phyloP scores from a whole-genome alignment of 2,797 vertebrate genomes.

The Notolabrus celidotus region DNA sequence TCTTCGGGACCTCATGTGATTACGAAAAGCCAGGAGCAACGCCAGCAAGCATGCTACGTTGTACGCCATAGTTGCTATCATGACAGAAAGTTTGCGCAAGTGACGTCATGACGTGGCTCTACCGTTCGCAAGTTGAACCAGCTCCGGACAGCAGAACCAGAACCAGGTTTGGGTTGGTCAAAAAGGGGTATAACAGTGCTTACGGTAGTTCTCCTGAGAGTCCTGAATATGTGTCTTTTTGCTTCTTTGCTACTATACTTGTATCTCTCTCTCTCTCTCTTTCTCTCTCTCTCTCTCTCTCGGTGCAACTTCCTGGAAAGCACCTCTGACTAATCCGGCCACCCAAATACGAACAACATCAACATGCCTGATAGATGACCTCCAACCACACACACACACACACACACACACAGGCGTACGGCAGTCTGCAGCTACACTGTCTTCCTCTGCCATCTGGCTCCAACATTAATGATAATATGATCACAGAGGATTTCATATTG shows the following conservation, averaged over 20 bases:
- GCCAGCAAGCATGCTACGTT: too few species aligned
- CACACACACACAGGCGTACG: conserved; percentile 4
- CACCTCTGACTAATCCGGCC: conserved; percentile 49
- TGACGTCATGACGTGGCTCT: too few species aligned
- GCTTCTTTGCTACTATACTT: not conserved
- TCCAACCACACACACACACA: conserved; percentile 16
- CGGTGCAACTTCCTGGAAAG: conserved; percentile 53
- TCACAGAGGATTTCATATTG: conserved; percentile 62
- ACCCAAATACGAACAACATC: conserved; percentile 47
- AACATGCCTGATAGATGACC: conserved; percentile 42
- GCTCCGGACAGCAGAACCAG: too few species aligned
- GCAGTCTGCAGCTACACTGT: conserved; percentile 5
- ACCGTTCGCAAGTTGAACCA: too few species aligned
- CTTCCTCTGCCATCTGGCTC: conserved; percentile 64
- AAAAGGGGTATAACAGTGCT: too few species aligned
- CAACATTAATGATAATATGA: conserved; percentile 63
- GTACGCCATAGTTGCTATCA: too few species aligned
- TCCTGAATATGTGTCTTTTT: not conserved
- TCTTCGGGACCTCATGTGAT: too few species aligned
- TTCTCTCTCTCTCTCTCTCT: too few species aligned
- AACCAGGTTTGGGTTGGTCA: too few species aligned
- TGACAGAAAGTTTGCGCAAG: too few species aligned
- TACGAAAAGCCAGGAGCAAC: too few species aligned
- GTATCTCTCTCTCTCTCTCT: too few species aligned
- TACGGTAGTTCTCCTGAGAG: conserved; percentile 1